Percentiles rank a stretch among this genome's conserved stretches.
phyloP scores from a whole-genome alignment of 2,113 vertebrate species.

The Mugil cephalus region DNA sequence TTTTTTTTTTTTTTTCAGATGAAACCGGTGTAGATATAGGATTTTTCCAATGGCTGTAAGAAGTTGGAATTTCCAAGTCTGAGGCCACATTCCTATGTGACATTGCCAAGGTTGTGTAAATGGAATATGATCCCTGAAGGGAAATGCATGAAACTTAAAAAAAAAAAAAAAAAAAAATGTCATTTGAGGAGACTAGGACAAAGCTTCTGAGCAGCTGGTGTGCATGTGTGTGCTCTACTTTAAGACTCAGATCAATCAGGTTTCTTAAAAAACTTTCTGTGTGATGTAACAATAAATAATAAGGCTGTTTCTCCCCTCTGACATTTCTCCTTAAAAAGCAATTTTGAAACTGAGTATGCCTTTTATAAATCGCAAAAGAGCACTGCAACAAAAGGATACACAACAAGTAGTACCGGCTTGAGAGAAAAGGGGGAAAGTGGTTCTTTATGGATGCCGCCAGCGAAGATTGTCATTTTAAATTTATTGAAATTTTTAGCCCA shows the following conservation, averaged over 20 bases:
- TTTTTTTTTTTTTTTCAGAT: slow-evolving; percentile 16
- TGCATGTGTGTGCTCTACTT: slow-evolving; percentile 21
- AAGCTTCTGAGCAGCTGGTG: slow-evolving; percentile 49
- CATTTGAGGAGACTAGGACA: slow-evolving; percentile 15
- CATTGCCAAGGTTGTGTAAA: slow-evolving; percentile 60
- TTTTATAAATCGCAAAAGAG: not conserved
- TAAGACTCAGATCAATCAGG: slow-evolving; percentile 4
- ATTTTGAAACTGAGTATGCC: slow-evolving; percentile 15
- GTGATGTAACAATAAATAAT: slow-evolving; percentile 47
- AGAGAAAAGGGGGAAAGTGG: not conserved
- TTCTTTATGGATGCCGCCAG: not conserved
- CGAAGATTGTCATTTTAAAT: not conserved
- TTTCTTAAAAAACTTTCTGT: slow-evolving; percentile 28
- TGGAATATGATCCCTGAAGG: slow-evolving; percentile 51
- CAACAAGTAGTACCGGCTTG: not conserved
- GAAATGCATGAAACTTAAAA: slow-evolving; percentile 46
- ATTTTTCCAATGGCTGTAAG: slow-evolving; percentile 58
- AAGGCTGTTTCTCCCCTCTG: slow-evolving; percentile 9
- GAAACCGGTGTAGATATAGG: slow-evolving; percentile 58
- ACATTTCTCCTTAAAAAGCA: slow-evolving; percentile 18
- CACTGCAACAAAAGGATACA: not conserved
- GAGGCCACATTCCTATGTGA: slow-evolving; percentile 44
- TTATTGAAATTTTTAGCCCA: not conserved
- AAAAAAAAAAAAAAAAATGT: slow-evolving; percentile 50
- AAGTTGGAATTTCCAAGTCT: slow-evolving; percentile 65